Percentiles rank a stretch among this genome's conserved stretches.
Conservation (phyloP, 2,797 vertebrate genomes). For the Acestrorhynchus altus region DNA sequence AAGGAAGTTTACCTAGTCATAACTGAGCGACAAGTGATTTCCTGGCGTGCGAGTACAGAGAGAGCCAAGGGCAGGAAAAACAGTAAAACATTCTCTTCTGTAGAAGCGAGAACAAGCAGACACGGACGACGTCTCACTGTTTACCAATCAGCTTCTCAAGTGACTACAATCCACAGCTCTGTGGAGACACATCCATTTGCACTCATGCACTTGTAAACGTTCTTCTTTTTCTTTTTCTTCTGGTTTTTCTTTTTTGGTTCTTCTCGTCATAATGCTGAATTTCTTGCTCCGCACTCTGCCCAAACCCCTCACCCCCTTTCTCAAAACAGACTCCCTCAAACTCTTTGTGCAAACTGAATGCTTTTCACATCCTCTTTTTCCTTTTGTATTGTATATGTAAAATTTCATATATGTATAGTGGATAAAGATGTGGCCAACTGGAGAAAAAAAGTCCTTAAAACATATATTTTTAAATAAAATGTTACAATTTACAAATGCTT, state of each 20-base stretch:
- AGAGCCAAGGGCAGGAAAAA: constrained; percentile 37
- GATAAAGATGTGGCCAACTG: constrained; percentile 83
- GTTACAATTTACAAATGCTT: constrained; percentile 73
- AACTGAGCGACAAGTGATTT: constrained; percentile 60
- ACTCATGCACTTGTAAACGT: constrained; percentile 77
- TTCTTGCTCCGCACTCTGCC: constrained; percentile 69
- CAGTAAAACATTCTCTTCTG: constrained; percentile 55
- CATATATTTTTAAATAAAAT: constrained; percentile 88
- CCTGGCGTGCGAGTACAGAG: constrained; percentile 49
- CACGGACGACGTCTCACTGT: constrained; percentile 72
- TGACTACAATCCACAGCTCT: constrained; percentile 74
- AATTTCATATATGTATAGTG: constrained; percentile 87
- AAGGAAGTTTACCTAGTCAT: constrained; percentile 65
- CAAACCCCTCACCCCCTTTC: constrained; percentile 52
- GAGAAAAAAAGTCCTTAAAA: constrained; percentile 72
- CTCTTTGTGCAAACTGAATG: constrained; percentile 80
- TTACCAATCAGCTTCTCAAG: constrained; percentile 72
- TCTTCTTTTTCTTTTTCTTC: constrained; percentile 50
- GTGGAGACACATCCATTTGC: constrained; percentile 80
- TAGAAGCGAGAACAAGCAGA: constrained; percentile 58
- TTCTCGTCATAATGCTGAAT: constrained; percentile 70
- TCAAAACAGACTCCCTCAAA: constrained; percentile 63
- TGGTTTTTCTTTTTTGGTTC: constrained; percentile 55
- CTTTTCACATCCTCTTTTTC: constrained; percentile 76
- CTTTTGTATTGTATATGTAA: constrained; percentile 86